phyloP scores from a whole-genome alignment of 2,113 vertebrate species.

The Monarcha castaneiventris region DNA sequence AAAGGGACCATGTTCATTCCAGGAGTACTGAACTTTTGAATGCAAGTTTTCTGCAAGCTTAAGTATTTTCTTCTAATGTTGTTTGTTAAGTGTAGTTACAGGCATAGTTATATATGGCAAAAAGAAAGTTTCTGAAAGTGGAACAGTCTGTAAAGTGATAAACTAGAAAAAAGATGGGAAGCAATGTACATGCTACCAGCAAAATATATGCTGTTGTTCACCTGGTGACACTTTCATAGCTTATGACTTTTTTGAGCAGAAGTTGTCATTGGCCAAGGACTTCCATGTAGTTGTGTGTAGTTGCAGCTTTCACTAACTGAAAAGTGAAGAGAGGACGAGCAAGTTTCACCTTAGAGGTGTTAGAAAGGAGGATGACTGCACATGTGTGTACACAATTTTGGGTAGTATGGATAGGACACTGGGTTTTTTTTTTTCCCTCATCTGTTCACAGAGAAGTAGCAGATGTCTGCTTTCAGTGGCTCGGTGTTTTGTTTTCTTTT shows the following conservation, averaged over 20 bases:
- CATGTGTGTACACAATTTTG: accelerated
- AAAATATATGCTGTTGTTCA: neutral
- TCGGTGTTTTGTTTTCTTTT: neutral
- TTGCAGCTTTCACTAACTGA: neutral
- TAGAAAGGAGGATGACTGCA: neutral
- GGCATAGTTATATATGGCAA: neutral
- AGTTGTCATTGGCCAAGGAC: neutral
- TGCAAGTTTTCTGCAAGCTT: neutral
- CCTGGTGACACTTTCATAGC: neutral
- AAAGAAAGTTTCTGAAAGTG: neutral
- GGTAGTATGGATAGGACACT: neutral
- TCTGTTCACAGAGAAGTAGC: neutral
- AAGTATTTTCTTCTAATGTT: neutral
- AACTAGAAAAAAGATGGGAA: neutral
- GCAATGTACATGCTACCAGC: neutral
- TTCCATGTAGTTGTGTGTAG: neutral
- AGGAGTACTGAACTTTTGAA: neutral
- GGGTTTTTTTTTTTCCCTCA: neutral
- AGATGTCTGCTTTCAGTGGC: neutral
- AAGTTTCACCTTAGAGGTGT: neutral
- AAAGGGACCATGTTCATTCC: neutral
- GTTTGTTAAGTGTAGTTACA: neutral
- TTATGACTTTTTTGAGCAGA: neutral
- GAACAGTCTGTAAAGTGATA: neutral
- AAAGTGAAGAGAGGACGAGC: neutral